These are phyloP conservation scores for Zygogramma bicolorata DNA, from an alignment of 2,888 invertebrate species.

Conservation along the genomic window DNA sequence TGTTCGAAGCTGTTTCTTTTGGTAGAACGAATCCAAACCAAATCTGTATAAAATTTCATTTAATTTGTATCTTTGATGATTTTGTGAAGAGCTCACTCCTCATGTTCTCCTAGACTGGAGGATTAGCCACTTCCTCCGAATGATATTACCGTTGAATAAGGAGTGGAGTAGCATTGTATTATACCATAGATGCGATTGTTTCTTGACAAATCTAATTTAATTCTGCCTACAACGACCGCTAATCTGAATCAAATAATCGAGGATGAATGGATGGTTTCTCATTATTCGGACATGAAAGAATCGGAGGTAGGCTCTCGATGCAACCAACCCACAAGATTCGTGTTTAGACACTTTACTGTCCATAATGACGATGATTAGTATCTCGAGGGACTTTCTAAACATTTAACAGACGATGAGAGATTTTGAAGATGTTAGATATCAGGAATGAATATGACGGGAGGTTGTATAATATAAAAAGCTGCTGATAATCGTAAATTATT, in stretches of 20 bases:
- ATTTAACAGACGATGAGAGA: not conserved
- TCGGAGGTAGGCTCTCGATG: not conserved
- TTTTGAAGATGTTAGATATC: not conserved
- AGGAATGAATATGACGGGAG: not conserved
- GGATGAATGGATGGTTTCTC: constrained; percentile 13
- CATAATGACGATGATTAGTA: not conserved
- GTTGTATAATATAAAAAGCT: not conserved
- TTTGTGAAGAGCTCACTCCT: not conserved
- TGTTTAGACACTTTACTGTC: not conserved
- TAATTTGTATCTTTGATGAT: not conserved
- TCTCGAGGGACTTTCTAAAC: not conserved
- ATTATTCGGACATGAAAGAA: constrained; percentile 22
- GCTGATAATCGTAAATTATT: not conserved
- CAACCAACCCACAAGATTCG: not conserved
- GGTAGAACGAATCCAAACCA: too few relatives aligned
- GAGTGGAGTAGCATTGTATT: constrained; percentile 25
- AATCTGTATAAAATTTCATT: too few relatives aligned
- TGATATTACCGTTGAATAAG: constrained; percentile 22
- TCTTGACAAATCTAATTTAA: constrained; percentile 31
- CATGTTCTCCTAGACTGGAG: not conserved
- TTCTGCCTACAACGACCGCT: constrained; percentile 22
- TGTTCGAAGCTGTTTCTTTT: too few relatives aligned
- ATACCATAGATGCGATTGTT: constrained; percentile 29
- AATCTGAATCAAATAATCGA: constrained; percentile 20
- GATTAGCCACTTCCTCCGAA: constrained; percentile 17